phyloP scores from a whole-genome alignment of 2,113 vertebrate species.

The Octodon degus region DNA sequence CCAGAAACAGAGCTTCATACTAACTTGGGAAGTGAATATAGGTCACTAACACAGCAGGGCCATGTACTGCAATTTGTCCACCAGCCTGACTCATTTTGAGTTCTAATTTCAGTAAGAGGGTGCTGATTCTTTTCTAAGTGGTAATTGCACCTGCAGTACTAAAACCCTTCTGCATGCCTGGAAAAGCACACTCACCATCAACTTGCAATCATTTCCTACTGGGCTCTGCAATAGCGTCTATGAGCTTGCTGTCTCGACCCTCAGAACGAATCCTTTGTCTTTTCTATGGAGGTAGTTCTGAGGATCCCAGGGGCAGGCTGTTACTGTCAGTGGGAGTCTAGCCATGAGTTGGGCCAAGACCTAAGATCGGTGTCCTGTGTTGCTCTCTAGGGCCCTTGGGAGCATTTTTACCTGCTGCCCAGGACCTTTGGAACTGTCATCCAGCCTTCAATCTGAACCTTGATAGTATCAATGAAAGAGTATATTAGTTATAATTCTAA shows the following conservation, averaged over 20 bases:
- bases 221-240: conserved; percentile 31
- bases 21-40: conserved; percentile 74
- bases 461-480: neutral
- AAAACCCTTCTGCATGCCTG: conserved; percentile 66
- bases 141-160: conserved; percentile 68
- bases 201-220: conserved; percentile 59
- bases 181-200: conserved; percentile 59
- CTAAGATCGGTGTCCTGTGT: neutral
- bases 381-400: neutral
- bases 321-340: conserved; percentile 4
- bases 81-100: conserved; percentile 68
- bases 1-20: conserved; percentile 14
- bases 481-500: neutral
- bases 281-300: neutral
- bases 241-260: conserved; percentile 32
- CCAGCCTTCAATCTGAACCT: neutral
- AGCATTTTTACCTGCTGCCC: neutral
- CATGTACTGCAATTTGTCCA: conserved; percentile 63
- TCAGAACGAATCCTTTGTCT: conserved; percentile 23
- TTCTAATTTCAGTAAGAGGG: conserved; percentile 76
- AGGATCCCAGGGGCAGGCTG: neutral
- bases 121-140: conserved; percentile 73
- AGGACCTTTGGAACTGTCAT: neutral
- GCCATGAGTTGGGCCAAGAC: neutral
- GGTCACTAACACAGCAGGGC: conserved; percentile 73